Percentiles rank a stretch among this genome's conserved stretches.
phyloP scores from a whole-genome alignment of 2,797 vertebrate species.

The Acanthopagrus latus region DNA sequence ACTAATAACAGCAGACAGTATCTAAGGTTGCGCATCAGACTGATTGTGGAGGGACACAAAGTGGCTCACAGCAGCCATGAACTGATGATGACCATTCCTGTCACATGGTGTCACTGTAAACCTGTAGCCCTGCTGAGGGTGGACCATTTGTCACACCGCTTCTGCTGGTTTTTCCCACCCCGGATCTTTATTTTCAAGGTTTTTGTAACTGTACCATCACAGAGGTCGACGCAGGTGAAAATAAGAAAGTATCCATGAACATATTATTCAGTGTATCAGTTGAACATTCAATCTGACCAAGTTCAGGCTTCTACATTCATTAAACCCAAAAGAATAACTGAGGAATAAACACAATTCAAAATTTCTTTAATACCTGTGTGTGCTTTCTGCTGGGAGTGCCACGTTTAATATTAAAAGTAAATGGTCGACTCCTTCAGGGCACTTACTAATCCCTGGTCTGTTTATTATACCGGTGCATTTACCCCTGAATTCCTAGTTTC shows the following conservation, averaged over 20 bases:
- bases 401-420: neutral
- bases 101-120: constrained; percentile 63
- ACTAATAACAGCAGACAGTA: too few relatives aligned
- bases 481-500: neutral
- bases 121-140: neutral
- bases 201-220: neutral
- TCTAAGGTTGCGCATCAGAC: neutral
- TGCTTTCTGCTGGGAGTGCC: neutral
- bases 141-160: neutral
- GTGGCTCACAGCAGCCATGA: neutral
- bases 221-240: neutral
- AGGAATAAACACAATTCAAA: neutral
- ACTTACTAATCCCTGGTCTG: rapidly evolving
- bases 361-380: neutral
- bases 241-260: too few relatives aligned
- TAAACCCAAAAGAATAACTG: too few relatives aligned
- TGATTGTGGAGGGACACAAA: neutral
- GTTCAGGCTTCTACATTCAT: neutral
- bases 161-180: neutral
- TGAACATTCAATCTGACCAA: neutral
- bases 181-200: neutral
- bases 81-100: neutral
- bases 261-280: neutral
- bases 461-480: neutral
- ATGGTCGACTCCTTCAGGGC: too few relatives aligned